Conservation (phyloP, 2,797 vertebrate genomes). For the Cyprinella venusta region DNA sequence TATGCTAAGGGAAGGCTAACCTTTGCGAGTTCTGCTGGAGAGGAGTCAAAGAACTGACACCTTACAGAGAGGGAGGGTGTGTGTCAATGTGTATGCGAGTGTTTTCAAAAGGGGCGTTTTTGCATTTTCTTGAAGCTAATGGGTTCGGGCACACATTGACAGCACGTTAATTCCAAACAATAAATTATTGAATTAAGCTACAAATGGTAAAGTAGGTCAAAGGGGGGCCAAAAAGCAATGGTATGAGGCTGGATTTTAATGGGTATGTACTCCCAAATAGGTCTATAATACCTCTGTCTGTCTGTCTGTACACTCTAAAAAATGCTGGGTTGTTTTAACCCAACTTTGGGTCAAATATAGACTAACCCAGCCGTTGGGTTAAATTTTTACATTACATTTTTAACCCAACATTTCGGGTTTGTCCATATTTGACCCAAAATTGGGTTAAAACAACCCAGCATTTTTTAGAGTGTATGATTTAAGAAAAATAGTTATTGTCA, state of each 20-base stretch:
- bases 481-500: not conserved
- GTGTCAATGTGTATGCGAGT: not conserved
- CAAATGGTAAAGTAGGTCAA: conserved; percentile 62
- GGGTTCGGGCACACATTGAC: conserved; percentile 48
- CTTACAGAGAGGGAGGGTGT: conserved; percentile 28
- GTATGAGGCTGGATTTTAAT: not conserved
- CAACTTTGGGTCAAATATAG: too few relatives aligned
- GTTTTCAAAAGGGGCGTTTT: conserved; percentile 39
- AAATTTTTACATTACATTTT: too few relatives aligned
- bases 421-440: too few relatives aligned
- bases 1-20: conserved; percentile 53
- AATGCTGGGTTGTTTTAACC: too few relatives aligned
- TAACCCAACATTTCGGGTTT: too few relatives aligned
- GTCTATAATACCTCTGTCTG: not conserved
- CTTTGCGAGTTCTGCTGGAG: conserved; percentile 52
- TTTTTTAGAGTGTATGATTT: too few relatives aligned
- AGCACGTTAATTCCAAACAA: conserved; percentile 55
- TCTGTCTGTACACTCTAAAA: too few relatives aligned
- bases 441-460: too few relatives aligned
- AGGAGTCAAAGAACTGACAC: conserved; percentile 53
- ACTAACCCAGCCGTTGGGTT: too few relatives aligned
- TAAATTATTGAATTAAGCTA: conserved; percentile 58
- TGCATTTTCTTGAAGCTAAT: conserved; percentile 48
- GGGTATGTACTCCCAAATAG: not conserved
- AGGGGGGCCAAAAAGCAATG: conserved; percentile 27